Percentiles rank a stretch among this genome's conserved stretches.
Evolutionary conservation across 2,797 vertebrate genomes (phyloP).

Genomic region (Ptychobarbus kaznakovi): DNA sequence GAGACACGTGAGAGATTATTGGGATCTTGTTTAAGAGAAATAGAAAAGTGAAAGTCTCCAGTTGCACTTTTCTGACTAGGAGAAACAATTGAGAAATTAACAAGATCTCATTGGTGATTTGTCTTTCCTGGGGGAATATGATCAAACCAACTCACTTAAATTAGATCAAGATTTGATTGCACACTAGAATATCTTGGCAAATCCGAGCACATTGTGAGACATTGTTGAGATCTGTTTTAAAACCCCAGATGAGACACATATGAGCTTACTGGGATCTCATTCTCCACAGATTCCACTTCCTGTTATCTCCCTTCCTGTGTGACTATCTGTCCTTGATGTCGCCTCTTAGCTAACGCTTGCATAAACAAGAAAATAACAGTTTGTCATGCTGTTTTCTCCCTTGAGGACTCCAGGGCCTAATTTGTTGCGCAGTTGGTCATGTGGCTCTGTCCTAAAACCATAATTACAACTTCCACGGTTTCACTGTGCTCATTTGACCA

Average conservation of each 20-base stretch:
- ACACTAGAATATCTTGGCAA: not conserved
- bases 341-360: constrained; percentile 44
- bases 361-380: constrained; percentile 66
- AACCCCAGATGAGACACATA: not conserved
- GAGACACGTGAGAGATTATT: not conserved
- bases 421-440: constrained; percentile 51
- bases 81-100: not conserved
- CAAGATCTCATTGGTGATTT: not conserved
- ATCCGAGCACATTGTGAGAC: not conserved
- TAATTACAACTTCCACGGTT: constrained; percentile 66
- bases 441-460: constrained; percentile 56
- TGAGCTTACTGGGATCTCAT: constrained; percentile 47
- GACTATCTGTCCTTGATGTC: constrained; percentile 23
- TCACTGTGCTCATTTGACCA: constrained; percentile 44
- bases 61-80: not conserved
- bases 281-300: constrained; percentile 59
- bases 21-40: not conserved
- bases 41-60: not conserved
- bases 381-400: constrained; percentile 53
- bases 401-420: constrained; percentile 49
- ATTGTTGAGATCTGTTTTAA: not conserved
- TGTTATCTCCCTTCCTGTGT: constrained; percentile 62
- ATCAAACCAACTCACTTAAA: not conserved
- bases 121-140: not conserved
- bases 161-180: not conserved